Conservation (phyloP, 2,113 vertebrate genomes). For the Ahaetulla prasina region DNA sequence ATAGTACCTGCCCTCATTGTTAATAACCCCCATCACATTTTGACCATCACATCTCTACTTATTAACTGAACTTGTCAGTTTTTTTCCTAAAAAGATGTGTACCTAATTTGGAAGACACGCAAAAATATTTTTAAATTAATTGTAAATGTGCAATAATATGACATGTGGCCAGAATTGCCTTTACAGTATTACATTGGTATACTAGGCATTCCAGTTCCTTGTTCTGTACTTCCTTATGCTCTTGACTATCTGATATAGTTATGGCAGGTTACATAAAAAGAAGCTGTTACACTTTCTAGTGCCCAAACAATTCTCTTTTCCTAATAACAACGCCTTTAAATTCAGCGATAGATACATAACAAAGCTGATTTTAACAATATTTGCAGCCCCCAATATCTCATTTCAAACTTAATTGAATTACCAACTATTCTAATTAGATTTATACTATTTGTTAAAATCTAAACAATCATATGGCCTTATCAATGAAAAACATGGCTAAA, state of each 20-base stretch:
- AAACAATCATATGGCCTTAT: not conserved
- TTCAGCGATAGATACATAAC: not conserved
- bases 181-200: not conserved
- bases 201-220: not conserved
- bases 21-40: not conserved
- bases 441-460: not conserved
- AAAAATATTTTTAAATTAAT: not conserved
- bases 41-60: not conserved
- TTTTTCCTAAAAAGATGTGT: not conserved
- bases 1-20: not conserved
- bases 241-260: not conserved
- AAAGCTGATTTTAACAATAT: not conserved
- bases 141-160: not conserved
- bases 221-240: not conserved
- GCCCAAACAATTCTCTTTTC: not conserved
- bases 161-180: not conserved
- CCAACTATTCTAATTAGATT: not conserved
- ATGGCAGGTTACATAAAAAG: not conserved
- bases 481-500: not conserved
- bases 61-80: not conserved
- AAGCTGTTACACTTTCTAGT: not conserved
- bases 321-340: not conserved
- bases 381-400: not conserved
- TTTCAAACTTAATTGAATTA: not conserved
- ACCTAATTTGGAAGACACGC: not conserved